Evolutionary conservation across 2,797 vertebrate genomes (phyloP), one percentile per base, ranked within the genome.

Genomic region (Microctenopoma steveboyesi): DNA sequence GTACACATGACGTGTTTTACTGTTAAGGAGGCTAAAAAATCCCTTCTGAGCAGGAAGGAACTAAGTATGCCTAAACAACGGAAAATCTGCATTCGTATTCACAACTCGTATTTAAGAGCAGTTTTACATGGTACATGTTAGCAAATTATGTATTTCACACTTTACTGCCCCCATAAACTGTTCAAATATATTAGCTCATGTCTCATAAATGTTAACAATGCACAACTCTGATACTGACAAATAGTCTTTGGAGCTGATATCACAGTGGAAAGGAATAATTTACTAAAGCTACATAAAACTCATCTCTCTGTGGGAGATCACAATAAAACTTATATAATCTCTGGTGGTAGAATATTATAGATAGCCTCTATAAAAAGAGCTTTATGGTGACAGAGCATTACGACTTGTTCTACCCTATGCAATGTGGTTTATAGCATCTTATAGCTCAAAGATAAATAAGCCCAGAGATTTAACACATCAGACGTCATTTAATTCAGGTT

Each of bases 121-220:
- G 85, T 93, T 92, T 92, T 93, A 91, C 88, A 91, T 76, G 76
- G 81, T 91, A 91, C 83, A 93, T 88, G 89, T 89, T 91, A 91
- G 81, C 86, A 91, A 94, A 93, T 94, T 88, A 93, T 91, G 88
- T 82, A 93, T 95, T 94, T 93, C 78, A 86, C 73, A 85, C 88
- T 95, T 94, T 94, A 95, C 85, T 82, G 91, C 93, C 81, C 88
- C 89, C 87, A 94, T 95, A 94, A 95, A 95, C 86, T 89, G 91
- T 91, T 92, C 72, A 84, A 86, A 86, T 90, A 88, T 92, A 95
- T 93, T 92, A 92, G 89, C 91, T 88, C 90, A 77, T 85, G 82
- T 84, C 88, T 86, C 88, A 76, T 92, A 92, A 90, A 91, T 85
- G 92, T 93, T 92, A 89, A 73, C 72, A 82, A 80, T 76, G 87